Conservation (phyloP, 2,113 vertebrate species). For the Peucedramus taeniatus region DNA sequence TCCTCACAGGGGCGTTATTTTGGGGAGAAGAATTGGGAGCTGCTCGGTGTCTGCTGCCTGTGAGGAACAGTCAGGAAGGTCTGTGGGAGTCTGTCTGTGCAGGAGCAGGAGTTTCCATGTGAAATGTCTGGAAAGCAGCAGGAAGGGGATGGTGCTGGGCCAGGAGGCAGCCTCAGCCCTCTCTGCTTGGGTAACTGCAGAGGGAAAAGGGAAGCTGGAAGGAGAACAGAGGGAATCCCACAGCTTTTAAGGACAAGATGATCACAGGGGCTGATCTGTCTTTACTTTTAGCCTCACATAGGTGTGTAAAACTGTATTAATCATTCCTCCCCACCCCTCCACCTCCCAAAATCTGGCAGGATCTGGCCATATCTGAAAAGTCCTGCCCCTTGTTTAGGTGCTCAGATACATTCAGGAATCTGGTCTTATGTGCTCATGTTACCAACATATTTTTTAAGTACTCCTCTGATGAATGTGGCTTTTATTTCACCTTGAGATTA, state of each 20-base stretch:
- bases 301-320: neutral
- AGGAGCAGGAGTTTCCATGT: neutral
- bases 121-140: neutral
- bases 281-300: neutral
- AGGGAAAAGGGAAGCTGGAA: neutral
- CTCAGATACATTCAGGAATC: neutral
- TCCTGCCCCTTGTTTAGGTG: neutral
- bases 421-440: neutral
- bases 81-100: neutral
- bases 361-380: neutral
- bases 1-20: neutral
- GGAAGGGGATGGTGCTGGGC: neutral
- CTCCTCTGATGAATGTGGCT: neutral
- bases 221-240: neutral
- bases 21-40: neutral
- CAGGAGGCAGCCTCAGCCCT: neutral
- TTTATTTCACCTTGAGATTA: neutral
- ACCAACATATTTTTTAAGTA: neutral
- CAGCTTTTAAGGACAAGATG: neutral
- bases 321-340: neutral
- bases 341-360: neutral
- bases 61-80: neutral
- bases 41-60: neutral
- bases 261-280: neutral
- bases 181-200: neutral